Evolutionary conservation across 2,888 invertebrate species (phyloP).

Genomic region (Volucella zonaria): DNA sequence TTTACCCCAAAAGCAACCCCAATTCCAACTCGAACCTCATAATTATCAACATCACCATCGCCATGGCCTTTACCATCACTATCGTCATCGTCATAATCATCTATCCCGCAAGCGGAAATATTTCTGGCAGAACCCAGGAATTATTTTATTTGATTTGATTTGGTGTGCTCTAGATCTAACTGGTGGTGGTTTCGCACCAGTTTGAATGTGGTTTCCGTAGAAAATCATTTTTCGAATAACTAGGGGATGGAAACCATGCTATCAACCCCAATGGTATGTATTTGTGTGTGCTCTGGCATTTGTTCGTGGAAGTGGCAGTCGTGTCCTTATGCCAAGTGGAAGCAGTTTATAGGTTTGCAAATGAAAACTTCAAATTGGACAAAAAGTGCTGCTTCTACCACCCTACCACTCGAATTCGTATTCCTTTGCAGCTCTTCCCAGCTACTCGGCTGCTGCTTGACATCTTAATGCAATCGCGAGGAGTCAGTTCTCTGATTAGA

Average conservation of each 20-base stretch:
- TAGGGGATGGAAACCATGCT: conserved; percentile 24
- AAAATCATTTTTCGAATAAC: conserved; percentile 68
- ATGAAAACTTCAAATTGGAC: conserved; percentile 68
- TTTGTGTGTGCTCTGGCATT: not conserved
- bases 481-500: conserved; percentile 40
- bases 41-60: conserved; percentile 23
- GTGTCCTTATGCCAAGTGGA: not conserved
- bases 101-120: conserved; percentile 49
- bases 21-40: not conserved
- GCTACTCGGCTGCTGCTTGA: conserved; percentile 15
- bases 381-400: conserved; percentile 33
- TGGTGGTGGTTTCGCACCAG: not conserved
- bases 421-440: conserved; percentile 1
- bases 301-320: not conserved
- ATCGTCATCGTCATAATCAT: conserved; percentile 22
- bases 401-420: too few species aligned
- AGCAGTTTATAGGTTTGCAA: conserved; percentile 60
- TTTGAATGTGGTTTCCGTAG: conserved; percentile 65
- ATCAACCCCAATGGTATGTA: not conserved
- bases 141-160: conserved; percentile 70
- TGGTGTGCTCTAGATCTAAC: conserved; percentile 43
- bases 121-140: conserved; percentile 59
- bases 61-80: conserved; percentile 20
- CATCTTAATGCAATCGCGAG: conserved; percentile 63
- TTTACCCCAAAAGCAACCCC: not conserved